Evolutionary conservation across 2,113 vertebrate species (phyloP), one percentile per base, ranked within the genome.

Genomic region (Mormyrus lacerda): DNA sequence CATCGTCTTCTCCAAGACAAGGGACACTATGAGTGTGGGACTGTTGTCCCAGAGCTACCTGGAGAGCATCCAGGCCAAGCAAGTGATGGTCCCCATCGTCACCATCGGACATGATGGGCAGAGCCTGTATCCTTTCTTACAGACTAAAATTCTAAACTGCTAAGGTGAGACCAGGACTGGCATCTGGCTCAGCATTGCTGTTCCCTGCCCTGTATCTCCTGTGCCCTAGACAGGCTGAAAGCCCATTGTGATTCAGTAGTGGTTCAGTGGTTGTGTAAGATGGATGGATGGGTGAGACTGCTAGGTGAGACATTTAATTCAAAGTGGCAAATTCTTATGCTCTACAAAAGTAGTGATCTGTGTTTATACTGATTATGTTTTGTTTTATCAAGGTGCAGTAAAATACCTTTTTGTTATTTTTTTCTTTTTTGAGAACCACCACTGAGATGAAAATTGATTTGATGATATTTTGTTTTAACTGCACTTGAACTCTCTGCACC

Each of bases 31-130:
- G 93, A 97, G 96, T 0, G 96, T 99, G 44, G 98, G 98, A 58
- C 94, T 99, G 89, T 93, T 99, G 85, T 99, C 98, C 42, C 98
- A 99, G 94, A 97, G 96, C 4, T 99, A 97, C 93, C 95, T 99
- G 92, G 91, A 96, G 89, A 79, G 69, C 84, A 97, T 96, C 17
- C 88, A 93, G 9, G 97, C 97, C 0, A 90, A 98, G n/a, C 96
- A 99, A 0, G 96, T 99, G 87, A 89, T 96, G 90, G 97, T 99
- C 19, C 98, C 98, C 0, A 98, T 99, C 9, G 94, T 97, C 53
- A 93, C 94, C 0, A 95, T 94, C 53, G 88, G 91, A 88, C 31
- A 76, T 15, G 45, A 0, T 1, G 93, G 93, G 91, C 90, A 92
- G 89, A 95, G 90, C 2, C 87, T 94, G 2, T 93, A 99, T 98